These are phyloP conservation scores for Coenonympha glycerion DNA, from an alignment of 2,888 invertebrate species.

Conservation along the genomic window DNA sequence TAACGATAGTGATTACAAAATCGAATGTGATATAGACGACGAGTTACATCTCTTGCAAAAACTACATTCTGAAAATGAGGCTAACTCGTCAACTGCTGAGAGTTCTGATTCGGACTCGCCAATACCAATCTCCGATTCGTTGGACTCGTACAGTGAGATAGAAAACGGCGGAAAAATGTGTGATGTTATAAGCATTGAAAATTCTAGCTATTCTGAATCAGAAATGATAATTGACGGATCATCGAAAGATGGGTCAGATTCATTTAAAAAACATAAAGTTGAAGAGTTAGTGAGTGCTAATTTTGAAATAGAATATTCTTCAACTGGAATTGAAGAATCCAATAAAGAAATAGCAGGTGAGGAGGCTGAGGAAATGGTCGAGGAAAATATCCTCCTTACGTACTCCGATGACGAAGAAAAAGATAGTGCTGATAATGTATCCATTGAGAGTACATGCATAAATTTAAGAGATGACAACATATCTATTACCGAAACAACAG, in stretches of 20 bases:
- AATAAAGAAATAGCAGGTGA: slow-evolving; percentile 16
- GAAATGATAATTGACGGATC: slow-evolving; percentile 36
- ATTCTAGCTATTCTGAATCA: slow-evolving; percentile 63
- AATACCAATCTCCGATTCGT: slow-evolving; percentile 56
- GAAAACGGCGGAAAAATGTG: slow-evolving; percentile 33
- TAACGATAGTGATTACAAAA: slow-evolving; percentile 22
- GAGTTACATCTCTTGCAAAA: slow-evolving; percentile 60
- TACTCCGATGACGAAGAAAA: slow-evolving; percentile 48
- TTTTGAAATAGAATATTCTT: slow-evolving; percentile 33
- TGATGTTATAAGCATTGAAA: slow-evolving; percentile 65
- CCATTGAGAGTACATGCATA: slow-evolving; percentile 26
- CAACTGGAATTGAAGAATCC: background rate
- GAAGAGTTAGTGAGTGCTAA: slow-evolving; percentile 23
- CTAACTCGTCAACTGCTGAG: slow-evolving; percentile 41
- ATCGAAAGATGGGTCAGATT: slow-evolving; percentile 18
- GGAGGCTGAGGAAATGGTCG: slow-evolving; percentile 36
- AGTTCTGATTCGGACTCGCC: slow-evolving; percentile 52
- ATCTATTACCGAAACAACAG: slow-evolving; percentile 21
- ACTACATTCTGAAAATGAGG: slow-evolving; percentile 50
- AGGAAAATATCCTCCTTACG: slow-evolving; percentile 51
- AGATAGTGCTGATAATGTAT: slow-evolving; percentile 19
- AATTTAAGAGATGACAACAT: slow-evolving; percentile 24
- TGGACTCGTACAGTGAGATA: slow-evolving; percentile 42
- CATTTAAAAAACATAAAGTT: slow-evolving; percentile 13
- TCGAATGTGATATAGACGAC: slow-evolving; percentile 60